Base-by-base conservation (phyloP, 2,888 invertebrate species). In the Diogma glabrata region DNA sequence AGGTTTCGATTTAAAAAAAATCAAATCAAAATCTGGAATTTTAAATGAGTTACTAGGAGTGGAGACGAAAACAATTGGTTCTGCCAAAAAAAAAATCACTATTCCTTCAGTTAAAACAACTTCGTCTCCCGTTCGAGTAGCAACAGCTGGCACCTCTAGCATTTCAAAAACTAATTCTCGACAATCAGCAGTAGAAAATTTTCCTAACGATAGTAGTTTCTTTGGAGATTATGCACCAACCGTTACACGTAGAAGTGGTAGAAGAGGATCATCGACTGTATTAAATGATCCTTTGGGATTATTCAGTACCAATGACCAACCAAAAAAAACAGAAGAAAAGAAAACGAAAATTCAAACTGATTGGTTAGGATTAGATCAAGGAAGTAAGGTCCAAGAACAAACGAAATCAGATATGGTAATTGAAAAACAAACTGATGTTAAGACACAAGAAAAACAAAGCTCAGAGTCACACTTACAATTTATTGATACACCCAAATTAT, bases 1-100 rank as follows among this genome's bases (percentile, higher is more conserved):
- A 38, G 70, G 71, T 1, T 70, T 70, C 46, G 71, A 70, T 60
- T 70, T 70, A 1, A 70, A 63, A 52, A 64, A 64, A 14, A 69
- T 69, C 1, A 70, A 69, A 53, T 54, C 54, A 2, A 64, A 66
- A 52, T 53, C 60, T 10, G 68, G 62, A 55, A 59, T 70, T n/a
- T 61, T 70, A 3, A 70, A 69, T 54, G 70, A 70, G 46, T 59
- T 67, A 12, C 51, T 67, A 0, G 60, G 56, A 3, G 52, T 60
- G 3, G 46, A 43, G 23, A 22, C n/a, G n/a, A 43, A 43, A 10
- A n/a, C 43, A n/a, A 52, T 55, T 10, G 68, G 67, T 9, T 30
- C 54, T 1, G 52, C 54, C 4, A 67, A 63, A 50, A 47, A 36
- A 10, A 10, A 51, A 9, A 54, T 62, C 3, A 61, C 61, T 1